Base-by-base conservation (phyloP, 2,797 vertebrate genomes). In the Sitta carolinensis region DNA sequence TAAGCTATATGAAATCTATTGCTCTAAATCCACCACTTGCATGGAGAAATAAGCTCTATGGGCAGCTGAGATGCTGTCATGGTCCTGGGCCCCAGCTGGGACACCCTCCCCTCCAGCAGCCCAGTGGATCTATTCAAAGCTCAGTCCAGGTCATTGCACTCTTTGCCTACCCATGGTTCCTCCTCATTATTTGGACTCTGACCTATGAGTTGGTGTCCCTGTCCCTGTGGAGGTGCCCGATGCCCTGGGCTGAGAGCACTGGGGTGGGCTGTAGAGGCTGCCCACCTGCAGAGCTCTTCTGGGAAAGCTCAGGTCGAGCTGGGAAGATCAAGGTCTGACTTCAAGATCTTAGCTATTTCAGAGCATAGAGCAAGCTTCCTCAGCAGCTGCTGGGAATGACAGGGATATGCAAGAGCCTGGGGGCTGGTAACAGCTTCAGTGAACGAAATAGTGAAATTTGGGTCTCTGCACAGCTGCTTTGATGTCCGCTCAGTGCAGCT, bases 391-490 rank as follows among this genome's bases (percentile, higher is more conserved):
- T 74, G 36, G 52, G 50, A 75, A 51, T 63, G 62, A 75, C 79
- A 91, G 52, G 22, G 42, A 51, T 75, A 58, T 55, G 51, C 30
- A 77, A 54, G 69, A 59, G 79, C 76, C 87, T 42, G 22, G 43
- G 64, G 82, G 58, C 51, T 93, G 57, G 14, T 68, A 78, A 74
- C 2, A 25, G 27, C 51, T 83, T 45, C 47, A 48, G 64, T 55
- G 57, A 74, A 25, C 45, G 22, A 83, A 59, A 90, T 1, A 32
- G 51, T 13, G 17, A 94, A 20, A 30, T 16, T 48, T 61, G 58
- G 51, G 36, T 81, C 91, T 93, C 62, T 73, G 62, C 29, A 78
- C 76, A 81, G 36, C 43, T 51, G 38, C 85, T 94, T 93, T 94
- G 82, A 93, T 75, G 76, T 63, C 34, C 7, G 6, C 43, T 84